Evolutionary conservation across 2,888 invertebrate genomes (phyloP).

Genomic region (Taenaris catops): DNA sequence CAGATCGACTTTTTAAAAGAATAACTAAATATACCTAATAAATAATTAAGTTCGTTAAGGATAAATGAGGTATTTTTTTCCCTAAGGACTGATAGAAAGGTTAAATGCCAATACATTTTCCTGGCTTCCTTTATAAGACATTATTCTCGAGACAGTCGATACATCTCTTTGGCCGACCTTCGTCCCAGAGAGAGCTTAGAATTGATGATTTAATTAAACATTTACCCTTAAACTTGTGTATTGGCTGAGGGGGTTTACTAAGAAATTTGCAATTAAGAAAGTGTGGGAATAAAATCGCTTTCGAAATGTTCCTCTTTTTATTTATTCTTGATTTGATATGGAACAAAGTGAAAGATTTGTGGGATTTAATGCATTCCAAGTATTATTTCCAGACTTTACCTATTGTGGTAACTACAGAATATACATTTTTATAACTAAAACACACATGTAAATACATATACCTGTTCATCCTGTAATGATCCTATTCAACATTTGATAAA

Average conservation of each 20-base stretch:
- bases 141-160: slow-evolving; percentile 30
- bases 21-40: too few relatives aligned
- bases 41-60: too few relatives aligned
- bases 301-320: too few relatives aligned
- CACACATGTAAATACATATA: too few relatives aligned
- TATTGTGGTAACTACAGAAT: too few relatives aligned
- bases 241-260: slow-evolving; percentile 39
- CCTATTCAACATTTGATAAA: too few relatives aligned
- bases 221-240: slow-evolving; percentile 42
- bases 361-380: slow-evolving; percentile 14
- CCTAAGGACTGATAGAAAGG: background rate
- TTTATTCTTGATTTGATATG: too few relatives aligned
- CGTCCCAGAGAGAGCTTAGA: slow-evolving; percentile 24
- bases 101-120: background rate
- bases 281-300: slow-evolving; percentile 56
- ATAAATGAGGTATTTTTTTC: background rate
- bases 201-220: slow-evolving; percentile 67
- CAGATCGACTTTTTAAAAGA: too few relatives aligned
- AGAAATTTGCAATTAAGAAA: slow-evolving; percentile 69
- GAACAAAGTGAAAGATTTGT: slow-evolving; percentile 17
- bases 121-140: slow-evolving; percentile 13
- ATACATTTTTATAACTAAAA: too few relatives aligned
- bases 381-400: too few relatives aligned
- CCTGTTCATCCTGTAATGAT: too few relatives aligned
- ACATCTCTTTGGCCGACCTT: slow-evolving; percentile 33